Conservation (phyloP, 2,113 vertebrate genomes). For the Elephas maximus region DNA sequence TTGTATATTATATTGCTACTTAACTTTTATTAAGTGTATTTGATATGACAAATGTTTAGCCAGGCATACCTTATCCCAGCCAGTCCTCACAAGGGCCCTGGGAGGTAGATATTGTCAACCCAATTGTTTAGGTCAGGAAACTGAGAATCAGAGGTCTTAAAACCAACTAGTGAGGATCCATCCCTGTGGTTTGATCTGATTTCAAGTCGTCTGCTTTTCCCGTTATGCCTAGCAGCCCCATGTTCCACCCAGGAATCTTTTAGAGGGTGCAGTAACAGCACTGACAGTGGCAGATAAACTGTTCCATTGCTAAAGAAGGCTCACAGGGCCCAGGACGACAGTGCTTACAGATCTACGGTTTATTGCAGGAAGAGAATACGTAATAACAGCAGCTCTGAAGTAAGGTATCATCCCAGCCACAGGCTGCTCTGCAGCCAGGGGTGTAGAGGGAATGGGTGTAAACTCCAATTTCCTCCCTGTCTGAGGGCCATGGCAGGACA, state of each 20-base stretch:
- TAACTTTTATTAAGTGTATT: slow-evolving; percentile 9
- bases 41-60: background rate
- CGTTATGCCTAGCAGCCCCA: background rate
- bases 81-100: background rate
- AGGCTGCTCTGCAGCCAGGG: background rate
- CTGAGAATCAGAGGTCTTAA: slow-evolving; percentile 49
- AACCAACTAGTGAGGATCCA: background rate
- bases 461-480: background rate
- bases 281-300: background rate
- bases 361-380: background rate
- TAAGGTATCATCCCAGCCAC: background rate
- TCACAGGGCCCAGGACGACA: background rate
- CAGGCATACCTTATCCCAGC: background rate
- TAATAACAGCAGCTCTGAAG: background rate
- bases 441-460: background rate
- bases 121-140: slow-evolving; percentile 2
- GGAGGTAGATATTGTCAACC: background rate
- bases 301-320: background rate
- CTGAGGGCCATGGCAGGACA: background rate
- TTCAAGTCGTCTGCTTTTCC: slow-evolving; percentile 24
- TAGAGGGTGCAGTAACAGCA: background rate
- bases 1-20: background rate
- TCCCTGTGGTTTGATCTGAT: background rate
- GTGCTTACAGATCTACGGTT: background rate
- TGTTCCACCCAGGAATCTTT: background rate